A percentile compares a stretch with the other conserved stretches of the same genome.
Evolutionary conservation across 2,113 vertebrate species (phyloP).

Genomic region (Marmota flaviventris): DNA sequence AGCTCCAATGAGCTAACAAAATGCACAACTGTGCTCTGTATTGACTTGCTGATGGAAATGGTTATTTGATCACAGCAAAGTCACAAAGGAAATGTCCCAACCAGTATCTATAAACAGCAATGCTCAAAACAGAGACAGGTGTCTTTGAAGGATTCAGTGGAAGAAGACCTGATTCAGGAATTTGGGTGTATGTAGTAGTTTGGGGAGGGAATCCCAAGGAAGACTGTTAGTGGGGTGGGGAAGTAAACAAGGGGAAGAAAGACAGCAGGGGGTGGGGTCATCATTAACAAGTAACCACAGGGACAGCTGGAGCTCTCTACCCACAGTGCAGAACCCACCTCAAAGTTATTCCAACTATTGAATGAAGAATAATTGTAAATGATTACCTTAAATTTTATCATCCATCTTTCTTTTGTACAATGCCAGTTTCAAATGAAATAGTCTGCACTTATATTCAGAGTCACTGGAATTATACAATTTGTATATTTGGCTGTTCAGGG

Average conservation of each 20-base stretch:
- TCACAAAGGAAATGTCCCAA: not conserved
- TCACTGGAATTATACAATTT: not conserved
- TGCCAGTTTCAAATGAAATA: not conserved
- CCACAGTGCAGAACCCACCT: not conserved
- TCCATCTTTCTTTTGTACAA: not conserved
- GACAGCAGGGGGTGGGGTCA: not conserved
- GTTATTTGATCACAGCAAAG: not conserved
- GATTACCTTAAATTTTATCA: not conserved
- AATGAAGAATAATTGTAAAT: not conserved
- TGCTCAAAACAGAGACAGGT: not conserved
- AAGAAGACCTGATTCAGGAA: not conserved
- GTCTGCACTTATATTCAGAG: not conserved
- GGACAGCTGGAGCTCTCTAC: not conserved
- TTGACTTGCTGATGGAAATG: not conserved
- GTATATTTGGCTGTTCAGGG: not conserved
- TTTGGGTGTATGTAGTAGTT: not conserved
- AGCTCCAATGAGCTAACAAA: not conserved
- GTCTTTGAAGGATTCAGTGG: not conserved
- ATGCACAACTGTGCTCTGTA: not conserved
- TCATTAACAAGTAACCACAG: not conserved
- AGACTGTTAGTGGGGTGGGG: not conserved
- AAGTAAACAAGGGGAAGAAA: not conserved
- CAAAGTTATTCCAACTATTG: not conserved
- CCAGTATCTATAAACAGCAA: not conserved
- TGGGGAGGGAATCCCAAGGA: not conserved